Evolutionary conservation across 2,113 vertebrate genomes (phyloP), one percentile per base, ranked within the genome.

Genomic region (Gavialis gangeticus): DNA sequence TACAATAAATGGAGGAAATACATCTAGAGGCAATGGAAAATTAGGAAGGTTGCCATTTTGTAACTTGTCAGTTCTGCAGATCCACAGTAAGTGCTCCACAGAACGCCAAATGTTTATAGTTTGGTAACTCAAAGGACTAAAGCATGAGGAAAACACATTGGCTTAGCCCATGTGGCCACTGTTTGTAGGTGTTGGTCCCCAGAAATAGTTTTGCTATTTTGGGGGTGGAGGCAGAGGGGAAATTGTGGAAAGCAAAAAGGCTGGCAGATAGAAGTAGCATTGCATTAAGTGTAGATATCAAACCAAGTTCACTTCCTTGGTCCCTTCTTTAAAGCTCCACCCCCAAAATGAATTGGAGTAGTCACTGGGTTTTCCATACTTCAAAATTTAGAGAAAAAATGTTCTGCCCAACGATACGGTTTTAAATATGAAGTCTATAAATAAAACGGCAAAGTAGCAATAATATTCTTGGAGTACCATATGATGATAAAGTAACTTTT

Each of bases 21-120:
- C 92, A 57, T 91, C 91, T 78, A 95, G 89, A 91, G 93, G 85
- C 89, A 89, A 82, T 69, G 91, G 90, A 94, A 94, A 93, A 94
- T 90, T 75, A 77, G 88, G 84, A 94, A 46, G 46, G 7, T 93
- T 92, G 80, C 77, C 87, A 57, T 87, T 80, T 84, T 94, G 85
- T 60, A 82, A 91, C 90, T 88, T 64, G 71, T 57, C 3, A 25
- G 81, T 81, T 89, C 87, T 93, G 91, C 87, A 91, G 96, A 73
- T 75, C 57, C 0, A 0, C 93, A 95, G 85, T 60, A 88, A 79
- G 19, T 58, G 57, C 55, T 96, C 71, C 93, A 79, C 77, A 92
- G 95, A 92, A 59, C 3, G 0, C 93, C 67, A 92, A 88, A 91
- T 89, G 85, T 79, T 86, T 54, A 60, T 91, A 79, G 63, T 60